Percentiles rank a stretch among this genome's conserved stretches.
These are phyloP conservation scores for Bujurquina vittata DNA, from an alignment of 2,113 vertebrate genomes.

Conservation along the genomic window DNA sequence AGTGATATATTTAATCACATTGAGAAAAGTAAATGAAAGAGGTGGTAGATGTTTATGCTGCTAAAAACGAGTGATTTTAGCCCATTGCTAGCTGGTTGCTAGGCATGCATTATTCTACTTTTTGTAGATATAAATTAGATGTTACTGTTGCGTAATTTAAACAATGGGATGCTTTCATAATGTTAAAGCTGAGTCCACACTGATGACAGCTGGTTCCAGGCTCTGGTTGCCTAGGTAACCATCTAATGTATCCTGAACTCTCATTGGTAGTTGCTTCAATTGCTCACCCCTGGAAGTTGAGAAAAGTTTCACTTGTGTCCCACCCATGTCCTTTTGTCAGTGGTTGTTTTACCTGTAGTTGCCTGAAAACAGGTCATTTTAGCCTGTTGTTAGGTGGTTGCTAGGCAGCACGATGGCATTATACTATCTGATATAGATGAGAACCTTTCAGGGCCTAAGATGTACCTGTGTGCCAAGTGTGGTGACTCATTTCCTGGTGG, in stretches of 20 bases:
- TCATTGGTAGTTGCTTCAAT: not conserved
- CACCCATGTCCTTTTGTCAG: too few relatives aligned
- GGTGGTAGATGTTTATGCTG: too few relatives aligned
- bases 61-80: not conserved
- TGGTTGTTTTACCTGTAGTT: not conserved
- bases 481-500: not conserved
- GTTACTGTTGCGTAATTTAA: not conserved
- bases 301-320: not conserved
- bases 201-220: too few relatives aligned
- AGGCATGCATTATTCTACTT: not conserved
- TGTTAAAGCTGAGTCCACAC: not conserved
- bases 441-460: not conserved
- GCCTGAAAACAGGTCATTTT: not conserved
- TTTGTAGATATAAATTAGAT: not conserved
- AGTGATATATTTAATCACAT: too few relatives aligned
- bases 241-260: not conserved
- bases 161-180: not conserved
- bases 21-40: too few relatives aligned
- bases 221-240: not conserved
- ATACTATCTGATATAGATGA: not conserved
- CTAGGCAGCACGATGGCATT: not conserved
- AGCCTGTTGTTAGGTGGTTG: not conserved
- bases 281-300: not conserved
- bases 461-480: not conserved
- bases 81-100: not conserved